A percentile compares a stretch with the other conserved stretches of the same genome.
Evolutionary conservation across 2,888 invertebrate species (phyloP).

Genomic region (Icerya purchasi): DNA sequence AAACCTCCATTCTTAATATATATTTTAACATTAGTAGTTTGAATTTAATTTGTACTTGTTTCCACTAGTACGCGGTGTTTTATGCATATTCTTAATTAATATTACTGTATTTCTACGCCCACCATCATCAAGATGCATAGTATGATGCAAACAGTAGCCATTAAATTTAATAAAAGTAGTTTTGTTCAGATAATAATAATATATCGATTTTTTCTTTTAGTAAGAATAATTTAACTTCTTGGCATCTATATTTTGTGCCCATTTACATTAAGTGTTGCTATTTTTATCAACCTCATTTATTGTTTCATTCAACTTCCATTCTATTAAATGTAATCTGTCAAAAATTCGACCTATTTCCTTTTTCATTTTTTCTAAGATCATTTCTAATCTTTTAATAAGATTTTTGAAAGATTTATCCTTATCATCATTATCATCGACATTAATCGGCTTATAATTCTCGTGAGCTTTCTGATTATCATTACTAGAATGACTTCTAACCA

Average conservation of each 20-base stretch:
- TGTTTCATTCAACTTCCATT: not conserved
- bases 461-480: not conserved
- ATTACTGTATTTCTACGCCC: not conserved
- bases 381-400: not conserved
- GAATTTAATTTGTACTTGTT: no score
- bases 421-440: not conserved
- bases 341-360: not conserved
- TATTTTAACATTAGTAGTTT: no score
- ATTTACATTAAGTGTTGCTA: no score
- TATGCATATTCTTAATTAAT: no score
- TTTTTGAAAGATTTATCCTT: not conserved
- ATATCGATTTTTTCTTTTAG: not conserved
- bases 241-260: not conserved
- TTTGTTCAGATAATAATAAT: not conserved
- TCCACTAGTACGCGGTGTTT: no score
- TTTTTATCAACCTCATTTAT: not conserved
- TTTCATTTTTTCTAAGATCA: not conserved
- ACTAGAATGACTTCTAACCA: not conserved
- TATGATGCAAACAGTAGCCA: not conserved
- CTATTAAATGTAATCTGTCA: not conserved
- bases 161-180: not conserved
- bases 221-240: not conserved
- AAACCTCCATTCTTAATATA: not conserved
- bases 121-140: not conserved
- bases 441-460: not conserved